Conservation (phyloP, 2,797 vertebrate species). For the Aselliscus stoliczkanus region DNA sequence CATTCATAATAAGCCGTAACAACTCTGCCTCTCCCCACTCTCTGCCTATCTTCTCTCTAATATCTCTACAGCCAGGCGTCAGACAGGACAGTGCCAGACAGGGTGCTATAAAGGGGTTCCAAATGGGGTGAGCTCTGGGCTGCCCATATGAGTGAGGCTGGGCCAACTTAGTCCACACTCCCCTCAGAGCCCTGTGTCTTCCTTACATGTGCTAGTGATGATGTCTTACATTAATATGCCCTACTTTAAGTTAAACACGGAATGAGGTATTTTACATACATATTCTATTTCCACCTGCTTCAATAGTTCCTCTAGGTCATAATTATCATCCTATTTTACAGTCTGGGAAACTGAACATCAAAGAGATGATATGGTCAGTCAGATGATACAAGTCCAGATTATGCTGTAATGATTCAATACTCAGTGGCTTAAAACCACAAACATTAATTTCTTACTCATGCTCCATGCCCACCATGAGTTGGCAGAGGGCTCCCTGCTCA, state of each 20-base stretch:
- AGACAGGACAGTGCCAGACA: neutral
- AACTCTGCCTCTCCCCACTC: neutral
- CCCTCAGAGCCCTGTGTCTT: fast-evolving
- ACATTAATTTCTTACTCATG: neutral
- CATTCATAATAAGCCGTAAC: neutral
- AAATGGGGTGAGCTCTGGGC: neutral
- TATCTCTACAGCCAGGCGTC: neutral
- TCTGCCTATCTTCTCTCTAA: neutral
- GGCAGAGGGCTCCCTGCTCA: neutral
- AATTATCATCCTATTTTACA: neutral
- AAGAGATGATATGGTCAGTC: neutral
- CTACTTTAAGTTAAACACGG: neutral
- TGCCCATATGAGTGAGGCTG: no score
- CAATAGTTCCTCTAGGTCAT: neutral
- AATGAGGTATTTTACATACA: neutral
- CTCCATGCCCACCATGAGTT: neutral
- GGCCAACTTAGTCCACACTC: neutral
- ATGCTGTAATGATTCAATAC: neutral
- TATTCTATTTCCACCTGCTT: neutral
- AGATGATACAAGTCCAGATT: neutral
- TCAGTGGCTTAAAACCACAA: neutral
- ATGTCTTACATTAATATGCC: fast-evolving
- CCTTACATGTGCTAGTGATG: neutral
- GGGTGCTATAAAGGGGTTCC: neutral
- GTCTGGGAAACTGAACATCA: neutral